Conservation (phyloP, 2,888 invertebrate genomes). For the Euphydryas editha region DNA sequence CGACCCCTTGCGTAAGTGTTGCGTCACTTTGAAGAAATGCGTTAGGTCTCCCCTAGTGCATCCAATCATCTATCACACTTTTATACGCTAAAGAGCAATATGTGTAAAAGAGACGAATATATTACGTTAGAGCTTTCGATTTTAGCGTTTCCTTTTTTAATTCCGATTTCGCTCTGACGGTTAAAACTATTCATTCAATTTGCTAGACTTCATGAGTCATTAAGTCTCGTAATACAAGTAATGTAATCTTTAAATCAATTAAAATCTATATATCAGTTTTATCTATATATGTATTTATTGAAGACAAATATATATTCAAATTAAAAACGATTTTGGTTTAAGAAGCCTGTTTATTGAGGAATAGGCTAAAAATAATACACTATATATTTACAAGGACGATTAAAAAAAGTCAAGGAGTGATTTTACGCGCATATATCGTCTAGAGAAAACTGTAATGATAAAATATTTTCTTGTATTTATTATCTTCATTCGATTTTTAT, state of each 20-base stretch:
- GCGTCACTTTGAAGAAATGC: constrained; percentile 68
- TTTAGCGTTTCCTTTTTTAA: constrained; percentile 43
- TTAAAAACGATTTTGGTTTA: no score
- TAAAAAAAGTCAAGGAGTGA: no score
- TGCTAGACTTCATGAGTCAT: constrained; percentile 25
- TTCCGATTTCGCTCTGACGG: constrained; percentile 37
- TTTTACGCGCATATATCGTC: no score
- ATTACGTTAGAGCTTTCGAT: constrained; percentile 36
- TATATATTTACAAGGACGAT: no score
- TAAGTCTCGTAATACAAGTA: neutral
- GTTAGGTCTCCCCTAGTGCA: constrained; percentile 46
- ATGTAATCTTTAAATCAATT: neutral
- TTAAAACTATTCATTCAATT: constrained; percentile 29
- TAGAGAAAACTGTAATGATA: no score
- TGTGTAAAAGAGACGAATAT: constrained; percentile 40
- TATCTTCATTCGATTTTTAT: no score
- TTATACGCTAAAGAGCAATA: neutral
- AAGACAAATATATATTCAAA: neutral
- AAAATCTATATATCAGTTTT: no score
- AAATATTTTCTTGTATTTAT: no score
- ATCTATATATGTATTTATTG: no score
- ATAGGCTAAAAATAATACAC: neutral
- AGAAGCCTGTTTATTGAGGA: neutral
- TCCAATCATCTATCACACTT: constrained; percentile 38
- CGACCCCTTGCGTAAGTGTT: constrained; percentile 68